These are phyloP conservation scores for Eubasilissa regina DNA, from an alignment of 1,140 invertebrate species.

Conservation along the genomic window DNA sequence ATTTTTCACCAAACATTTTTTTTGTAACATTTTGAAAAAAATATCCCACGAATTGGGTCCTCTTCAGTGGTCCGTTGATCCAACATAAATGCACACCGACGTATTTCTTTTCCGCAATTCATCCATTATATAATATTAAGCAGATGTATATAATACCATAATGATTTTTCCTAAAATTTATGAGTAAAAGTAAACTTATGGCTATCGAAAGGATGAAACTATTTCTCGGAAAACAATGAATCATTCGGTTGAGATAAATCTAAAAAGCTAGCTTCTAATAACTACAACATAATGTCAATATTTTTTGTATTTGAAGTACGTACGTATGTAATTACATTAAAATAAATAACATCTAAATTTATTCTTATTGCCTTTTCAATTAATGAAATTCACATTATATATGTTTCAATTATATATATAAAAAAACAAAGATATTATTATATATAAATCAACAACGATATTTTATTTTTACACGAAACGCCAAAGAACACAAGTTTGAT, in stretches of 20 bases:
- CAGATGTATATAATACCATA: constrained; percentile 9
- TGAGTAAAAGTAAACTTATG: constrained; percentile 2
- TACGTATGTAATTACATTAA: constrained; percentile 59
- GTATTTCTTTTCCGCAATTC: no score
- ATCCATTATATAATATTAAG: constrained; percentile 7
- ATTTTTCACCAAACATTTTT: background rate
- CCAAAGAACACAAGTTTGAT: constrained; percentile 21
- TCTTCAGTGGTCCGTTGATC: background rate
- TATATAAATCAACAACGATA: constrained; percentile 45
- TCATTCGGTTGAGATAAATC: constrained; percentile 50
- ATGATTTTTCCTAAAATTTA: background rate
- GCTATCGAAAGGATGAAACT: constrained; percentile 14
- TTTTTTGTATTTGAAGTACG: constrained; percentile 56
- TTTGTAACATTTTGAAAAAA: background rate
- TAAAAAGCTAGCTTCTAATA: constrained; percentile 59
- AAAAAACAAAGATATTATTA: constrained; percentile 43
- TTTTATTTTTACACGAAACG: constrained; percentile 28
- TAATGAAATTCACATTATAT: constrained; percentile 46
- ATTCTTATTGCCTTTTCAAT: constrained; percentile 50
- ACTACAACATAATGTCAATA: constrained; percentile 55
- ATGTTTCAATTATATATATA: constrained; percentile 42
- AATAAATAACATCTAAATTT: constrained; percentile 60
- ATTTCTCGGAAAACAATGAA: constrained; percentile 45
- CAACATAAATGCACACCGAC: constrained; percentile 27
- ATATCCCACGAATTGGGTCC: background rate